Evolutionary conservation across 2,113 vertebrate species (phyloP), one percentile per base, ranked within the genome.

Genomic region (Gambusia holbrooki): DNA sequence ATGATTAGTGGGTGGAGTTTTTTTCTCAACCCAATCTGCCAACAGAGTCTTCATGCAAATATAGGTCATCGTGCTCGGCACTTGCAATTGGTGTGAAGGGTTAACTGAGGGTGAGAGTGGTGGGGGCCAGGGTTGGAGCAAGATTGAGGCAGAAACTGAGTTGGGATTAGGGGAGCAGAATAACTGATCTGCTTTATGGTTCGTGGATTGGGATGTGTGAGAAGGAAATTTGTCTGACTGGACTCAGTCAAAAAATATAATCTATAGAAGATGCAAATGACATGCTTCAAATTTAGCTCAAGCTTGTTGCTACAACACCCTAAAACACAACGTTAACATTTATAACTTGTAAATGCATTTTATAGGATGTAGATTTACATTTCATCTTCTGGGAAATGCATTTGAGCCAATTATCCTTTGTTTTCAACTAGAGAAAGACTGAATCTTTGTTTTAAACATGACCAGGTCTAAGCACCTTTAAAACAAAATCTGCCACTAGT

Each of bases 11-110:
- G 62, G 25, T 58, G 29, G 40, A 71, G 66, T 66, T 77, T 82
- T 82, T 80, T 81, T 78, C 84, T 70, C 78, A 78, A 32, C 76
- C 71, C 69, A 84, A 88, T 79, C 75, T 90, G 86, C 71, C 77
- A 88, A 66, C 69, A 27, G 62, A 79, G 79, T 71, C 63, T 83
- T 83, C 74, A 90, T 88, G 84, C 58, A 88, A 92, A 92, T 92
- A 71, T 94, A 91, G 92, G 90, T 94, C 92, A 93, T 69, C 71
- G 80, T 71, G 71, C 68, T 79, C 84, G 70, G 84, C 78, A 82
- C 83, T 61, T 88, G 85, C 69, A 77, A 63, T 80, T 87, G 75
- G 74, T 82, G 73, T 35, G 70, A 77, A 76, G 84, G 61, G 81
- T 33, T 61, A 74, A 73, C 61, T 45, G 19, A 22, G 29, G 28